These are phyloP conservation scores for Larimichthys crocea DNA, from an alignment of 2,113 vertebrate species.

Conservation along the genomic window DNA sequence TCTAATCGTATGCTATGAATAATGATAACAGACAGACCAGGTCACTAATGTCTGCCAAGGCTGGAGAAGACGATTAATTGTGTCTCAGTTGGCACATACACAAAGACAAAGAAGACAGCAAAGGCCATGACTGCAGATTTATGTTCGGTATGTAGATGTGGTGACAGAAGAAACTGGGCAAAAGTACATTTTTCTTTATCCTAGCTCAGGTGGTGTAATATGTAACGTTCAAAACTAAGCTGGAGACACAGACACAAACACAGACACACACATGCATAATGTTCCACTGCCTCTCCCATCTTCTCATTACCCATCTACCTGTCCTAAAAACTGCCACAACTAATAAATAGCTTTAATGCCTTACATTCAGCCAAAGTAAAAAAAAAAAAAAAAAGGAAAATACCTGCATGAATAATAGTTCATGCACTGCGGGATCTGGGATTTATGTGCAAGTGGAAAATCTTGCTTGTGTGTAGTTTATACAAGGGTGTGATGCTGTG, in stretches of 20 bases:
- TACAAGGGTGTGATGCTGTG: neutral
- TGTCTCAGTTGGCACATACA: constrained; percentile 25
- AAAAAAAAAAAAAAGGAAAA: neutral
- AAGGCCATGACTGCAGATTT: constrained; percentile 15
- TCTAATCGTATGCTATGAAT: neutral
- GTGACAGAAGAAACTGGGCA: constrained; percentile 21
- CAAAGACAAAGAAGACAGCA: neutral
- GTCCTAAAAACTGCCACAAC: constrained; percentile 56
- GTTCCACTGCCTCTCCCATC: constrained; percentile 44
- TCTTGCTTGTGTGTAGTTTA: neutral
- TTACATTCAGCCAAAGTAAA: constrained; percentile 14
- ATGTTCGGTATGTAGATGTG: constrained; percentile 20
- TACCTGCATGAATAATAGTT: constrained; percentile 8
- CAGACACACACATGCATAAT: constrained; percentile 3
- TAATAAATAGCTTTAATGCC: constrained; percentile 27
- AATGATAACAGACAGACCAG: neutral
- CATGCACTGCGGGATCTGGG: neutral
- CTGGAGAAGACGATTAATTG: neutral
- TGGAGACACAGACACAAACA: constrained; percentile 38
- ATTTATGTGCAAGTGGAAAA: constrained; percentile 43
- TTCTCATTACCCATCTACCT: constrained; percentile 37
- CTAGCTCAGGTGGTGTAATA: constrained; percentile 18
- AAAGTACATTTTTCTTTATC: constrained; percentile 19
- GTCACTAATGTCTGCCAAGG: constrained; percentile 11
- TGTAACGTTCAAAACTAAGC: constrained; percentile 22